These are phyloP conservation scores for Noctua janthe DNA, from an alignment of 2,888 invertebrate genomes.

Conservation along the genomic window DNA sequence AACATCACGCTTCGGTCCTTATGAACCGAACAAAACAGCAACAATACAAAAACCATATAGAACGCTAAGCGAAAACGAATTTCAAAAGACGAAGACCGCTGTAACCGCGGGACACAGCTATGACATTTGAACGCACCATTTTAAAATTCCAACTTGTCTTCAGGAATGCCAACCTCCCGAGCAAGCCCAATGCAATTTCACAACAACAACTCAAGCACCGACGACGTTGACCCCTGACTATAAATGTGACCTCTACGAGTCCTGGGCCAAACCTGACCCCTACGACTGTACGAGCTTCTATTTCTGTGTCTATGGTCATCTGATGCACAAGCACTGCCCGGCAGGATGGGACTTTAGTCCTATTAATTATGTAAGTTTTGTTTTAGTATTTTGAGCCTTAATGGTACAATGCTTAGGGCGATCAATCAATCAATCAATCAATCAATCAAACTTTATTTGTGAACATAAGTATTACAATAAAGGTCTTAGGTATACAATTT, in stretches of 20 bases:
- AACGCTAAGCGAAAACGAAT: too few species aligned
- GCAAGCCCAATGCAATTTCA: slow-evolving; percentile 15
- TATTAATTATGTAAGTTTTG: neutral
- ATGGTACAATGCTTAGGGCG: too few species aligned
- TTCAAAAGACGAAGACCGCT: neutral
- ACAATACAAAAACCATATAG: too few species aligned
- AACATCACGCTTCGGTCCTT: too few species aligned
- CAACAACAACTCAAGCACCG: neutral
- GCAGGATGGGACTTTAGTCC: slow-evolving; percentile 1
- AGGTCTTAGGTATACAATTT: too few species aligned
- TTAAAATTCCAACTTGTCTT: neutral
- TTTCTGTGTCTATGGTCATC: slow-evolving; percentile 20
- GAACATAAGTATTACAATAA: too few species aligned
- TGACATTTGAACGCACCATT: neutral
- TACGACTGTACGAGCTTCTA: neutral
- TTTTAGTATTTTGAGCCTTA: neutral
- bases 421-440: too few species aligned
- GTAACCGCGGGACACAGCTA: neutral
- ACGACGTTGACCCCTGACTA: neutral
- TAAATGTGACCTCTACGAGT: neutral
- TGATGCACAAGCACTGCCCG: neutral
- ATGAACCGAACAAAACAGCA: too few species aligned
- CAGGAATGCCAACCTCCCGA: slow-evolving; percentile 19
- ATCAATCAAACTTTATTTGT: too few species aligned
- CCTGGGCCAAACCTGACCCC: slow-evolving; percentile 26